Base-by-base conservation (phyloP, 2,797 vertebrate genomes). In the Lithobates sylvaticus region DNA sequence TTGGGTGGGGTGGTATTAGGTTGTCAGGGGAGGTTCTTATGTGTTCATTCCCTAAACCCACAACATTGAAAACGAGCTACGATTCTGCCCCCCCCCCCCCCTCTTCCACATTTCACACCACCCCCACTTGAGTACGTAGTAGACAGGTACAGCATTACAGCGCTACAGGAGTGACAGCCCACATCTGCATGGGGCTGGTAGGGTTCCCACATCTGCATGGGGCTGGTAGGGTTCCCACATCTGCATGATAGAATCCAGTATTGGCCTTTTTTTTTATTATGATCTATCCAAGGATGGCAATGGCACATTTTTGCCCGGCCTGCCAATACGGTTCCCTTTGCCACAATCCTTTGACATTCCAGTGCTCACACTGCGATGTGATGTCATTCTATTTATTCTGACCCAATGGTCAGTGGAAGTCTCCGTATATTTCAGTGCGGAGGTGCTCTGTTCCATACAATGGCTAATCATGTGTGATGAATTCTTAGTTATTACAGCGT, bases 1-100 rank as follows among this genome's bases (percentile, higher is more conserved):
- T 71, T 78, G 86, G 86, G 86, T 87, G 81, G 85, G 85, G 85
- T 86, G 74, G 27, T 78, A 74, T 87, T 42, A 83, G 80, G 69
- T 79, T 32, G 68, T 73, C n/a, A 39, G 42, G 54, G 80, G 58
- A 82, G 64, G 73, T 58, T 72, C 85, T 64, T n/a, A 8, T 9
- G 26, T 73, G 67, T 79, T 72, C 44, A 77, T 39, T 86, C 65
- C 36, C 47, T 82, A 39, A 72, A 81, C 58, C 78, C 81, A 64
- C 78, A 82, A 86, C 82, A 82, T 82, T 67, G 36, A 75, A 39
- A 76, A 76, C 42, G 27, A 36, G 67, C 72, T 61, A 5, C n/a
- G 23, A 67, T 83, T 76, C 44, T 54, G 39, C 29, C n/a, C 1
- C n/a, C 10, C 26, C 1, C 2, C 1, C 3, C 61, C 23, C 3